These are phyloP conservation scores for Percina caprodes DNA, from an alignment of 2,113 vertebrate species.

Conservation along the genomic window DNA sequence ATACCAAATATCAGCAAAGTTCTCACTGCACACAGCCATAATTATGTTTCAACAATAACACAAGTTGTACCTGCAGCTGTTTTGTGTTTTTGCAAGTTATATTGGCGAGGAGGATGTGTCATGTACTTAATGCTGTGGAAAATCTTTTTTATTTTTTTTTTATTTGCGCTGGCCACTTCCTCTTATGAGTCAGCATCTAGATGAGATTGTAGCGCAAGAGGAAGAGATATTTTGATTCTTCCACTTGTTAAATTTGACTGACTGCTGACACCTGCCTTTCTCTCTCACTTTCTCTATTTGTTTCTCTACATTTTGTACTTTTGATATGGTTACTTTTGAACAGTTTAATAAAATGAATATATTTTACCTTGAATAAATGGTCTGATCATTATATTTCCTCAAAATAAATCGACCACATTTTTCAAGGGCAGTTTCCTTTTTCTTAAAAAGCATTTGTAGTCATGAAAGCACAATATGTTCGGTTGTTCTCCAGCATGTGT, in stretches of 20 bases:
- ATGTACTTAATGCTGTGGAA: no score
- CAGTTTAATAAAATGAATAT: not conserved
- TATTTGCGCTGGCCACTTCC: conserved; percentile 40
- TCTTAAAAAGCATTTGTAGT: not conserved
- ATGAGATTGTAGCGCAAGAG: conserved; percentile 32
- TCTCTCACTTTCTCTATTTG: not conserved
- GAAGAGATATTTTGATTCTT: conserved; percentile 46
- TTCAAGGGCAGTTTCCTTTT: not conserved
- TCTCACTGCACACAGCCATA: conserved; percentile 15
- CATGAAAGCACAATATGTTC: not conserved
- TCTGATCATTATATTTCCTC: not conserved
- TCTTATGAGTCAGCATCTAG: conserved; percentile 21
- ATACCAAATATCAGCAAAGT: conserved; percentile 9
- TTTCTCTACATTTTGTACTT: conserved; percentile 10
- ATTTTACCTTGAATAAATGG: not conserved
- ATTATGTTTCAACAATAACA: not conserved
- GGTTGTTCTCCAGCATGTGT: conserved; percentile 34
- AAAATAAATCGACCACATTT: not conserved
- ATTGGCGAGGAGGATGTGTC: not conserved
- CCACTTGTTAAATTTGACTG: conserved; percentile 15
- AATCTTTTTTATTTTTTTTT: not conserved
- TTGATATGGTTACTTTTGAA: not conserved
- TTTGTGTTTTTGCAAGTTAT: not conserved
- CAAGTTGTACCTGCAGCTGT: not conserved
- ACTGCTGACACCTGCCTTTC: conserved; percentile 27